Evolutionary conservation across 2,797 vertebrate species (phyloP), one percentile per base, ranked within the genome.

Genomic region (Acropternis orthonyx): DNA sequence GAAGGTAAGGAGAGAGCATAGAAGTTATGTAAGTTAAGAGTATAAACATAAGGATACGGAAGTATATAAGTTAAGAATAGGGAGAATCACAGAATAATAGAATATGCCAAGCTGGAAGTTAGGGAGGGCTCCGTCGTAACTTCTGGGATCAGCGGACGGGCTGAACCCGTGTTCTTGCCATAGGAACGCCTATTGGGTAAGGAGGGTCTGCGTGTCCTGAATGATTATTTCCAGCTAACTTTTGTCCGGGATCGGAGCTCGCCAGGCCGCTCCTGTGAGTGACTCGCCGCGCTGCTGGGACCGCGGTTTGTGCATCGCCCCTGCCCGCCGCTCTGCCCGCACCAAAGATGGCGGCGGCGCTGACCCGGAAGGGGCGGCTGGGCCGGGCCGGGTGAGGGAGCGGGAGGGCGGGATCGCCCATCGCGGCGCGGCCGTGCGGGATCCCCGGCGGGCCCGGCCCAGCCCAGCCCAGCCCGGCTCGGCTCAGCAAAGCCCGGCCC

Each of bases 341-440:
- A 83, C 81, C 49, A 89, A 97, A 96, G 52, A 97, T 97, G 97
- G 96, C 93, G 85, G 87, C 81, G 55, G 48, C 68, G 65, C 85
- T 76, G 87, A 88, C 83, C 88, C 95, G 95, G 96, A 94, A 95
- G 95, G 74, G 89, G 91, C 69, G 87, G 94, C 0, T 10, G 46
- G 56, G 15, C 49, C 19, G 85, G 65, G n/a, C 58, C 9, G 81
- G 81, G 54, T 79, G 85, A 48, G 65, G 39, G 51, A 55, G 44
- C 54, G 84, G 58, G 19, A 75, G 85, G 81, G 91, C 65, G 79
- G 95, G 76, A 44, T 73, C 67, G 71, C 43, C 65, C 32, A 58
- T 55, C 88, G 15, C 24, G 36, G 52, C 43, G 66, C 69, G 59
- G 73, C 58, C 61, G 81, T 55, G 87, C 17, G 48, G 56, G 73